A percentile compares a stretch with the other conserved stretches of the same genome.
Conservation (phyloP, 2,113 vertebrate species). For the Nestor notabilis region DNA sequence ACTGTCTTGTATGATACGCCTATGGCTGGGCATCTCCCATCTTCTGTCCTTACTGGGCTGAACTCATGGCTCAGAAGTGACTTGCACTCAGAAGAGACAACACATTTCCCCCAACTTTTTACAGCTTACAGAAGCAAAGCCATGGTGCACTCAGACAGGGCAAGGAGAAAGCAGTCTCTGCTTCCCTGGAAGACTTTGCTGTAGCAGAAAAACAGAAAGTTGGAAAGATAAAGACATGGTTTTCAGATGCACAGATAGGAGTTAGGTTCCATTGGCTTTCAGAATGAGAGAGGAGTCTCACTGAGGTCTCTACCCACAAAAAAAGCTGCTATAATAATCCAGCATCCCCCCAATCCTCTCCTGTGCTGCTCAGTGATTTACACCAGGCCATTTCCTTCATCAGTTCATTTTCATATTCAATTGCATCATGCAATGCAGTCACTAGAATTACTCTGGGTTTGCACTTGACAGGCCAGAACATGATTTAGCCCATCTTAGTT, state of each 20-base stretch:
- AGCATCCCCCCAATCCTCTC: background rate
- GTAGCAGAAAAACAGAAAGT: background rate
- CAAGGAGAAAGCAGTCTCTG: background rate
- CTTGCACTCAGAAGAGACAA: background rate
- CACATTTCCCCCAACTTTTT: background rate
- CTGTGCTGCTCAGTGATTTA: background rate
- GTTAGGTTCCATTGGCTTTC: background rate
- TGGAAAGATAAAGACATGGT: background rate
- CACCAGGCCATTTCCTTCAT: background rate
- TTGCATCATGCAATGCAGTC: fast-evolving
- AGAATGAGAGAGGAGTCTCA: background rate
- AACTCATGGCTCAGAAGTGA: background rate
- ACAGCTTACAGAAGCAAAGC: background rate
- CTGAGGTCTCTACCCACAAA: background rate
- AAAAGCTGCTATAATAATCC: background rate
- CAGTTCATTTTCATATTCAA: background rate
- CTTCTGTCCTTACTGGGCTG: background rate
- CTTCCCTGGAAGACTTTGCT: background rate
- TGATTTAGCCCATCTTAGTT: background rate
- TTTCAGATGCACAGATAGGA: background rate
- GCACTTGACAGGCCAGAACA: background rate
- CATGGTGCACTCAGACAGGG: background rate
- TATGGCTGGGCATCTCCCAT: background rate
- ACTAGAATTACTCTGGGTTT: background rate
- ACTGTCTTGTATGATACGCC: fast-evolving